These are phyloP conservation scores for Gadus macrocephalus DNA, from an alignment of 2,113 vertebrate species.

Conservation along the genomic window DNA sequence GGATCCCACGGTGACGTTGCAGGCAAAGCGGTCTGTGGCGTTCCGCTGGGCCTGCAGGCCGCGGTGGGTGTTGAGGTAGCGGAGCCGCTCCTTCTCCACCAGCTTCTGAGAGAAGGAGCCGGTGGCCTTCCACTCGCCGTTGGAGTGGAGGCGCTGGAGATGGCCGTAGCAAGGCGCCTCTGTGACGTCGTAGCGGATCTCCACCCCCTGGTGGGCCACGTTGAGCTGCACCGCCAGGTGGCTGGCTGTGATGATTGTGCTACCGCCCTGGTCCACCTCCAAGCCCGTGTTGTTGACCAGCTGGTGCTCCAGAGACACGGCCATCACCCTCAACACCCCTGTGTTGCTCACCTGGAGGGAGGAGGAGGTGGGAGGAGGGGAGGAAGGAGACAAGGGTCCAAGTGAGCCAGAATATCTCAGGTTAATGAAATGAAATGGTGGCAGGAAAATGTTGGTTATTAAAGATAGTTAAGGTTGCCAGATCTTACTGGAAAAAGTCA, in stretches of 20 bases:
- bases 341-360: constrained; percentile 75
- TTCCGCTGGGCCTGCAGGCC: constrained; percentile 69
- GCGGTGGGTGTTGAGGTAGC: constrained; percentile 75
- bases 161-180: constrained; percentile 74
- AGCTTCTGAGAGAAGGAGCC: constrained; percentile 76
- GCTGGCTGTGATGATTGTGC: constrained; percentile 63
- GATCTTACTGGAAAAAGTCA: too few species aligned
- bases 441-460: too few species aligned
- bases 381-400: neutral
- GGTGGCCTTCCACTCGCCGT: constrained; percentile 73
- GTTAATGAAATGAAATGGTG: too few species aligned
- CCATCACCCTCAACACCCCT: constrained; percentile 76
- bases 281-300: constrained; percentile 75
- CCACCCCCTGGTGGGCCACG: constrained; percentile 58
- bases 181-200: constrained; percentile 72
- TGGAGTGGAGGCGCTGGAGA: constrained; percentile 71
- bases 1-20: constrained; percentile 71
- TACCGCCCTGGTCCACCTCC: constrained; percentile 72
- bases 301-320: constrained; percentile 74
- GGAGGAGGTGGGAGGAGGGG: neutral
- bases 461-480: too few species aligned
- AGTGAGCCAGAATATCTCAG: neutral
- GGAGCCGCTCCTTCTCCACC: constrained; percentile 67
- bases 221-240: constrained; percentile 79
- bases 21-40: constrained; percentile 76